phyloP scores from a whole-genome alignment of 1,140 invertebrate species.

The Platorchestia sp. region DNA sequence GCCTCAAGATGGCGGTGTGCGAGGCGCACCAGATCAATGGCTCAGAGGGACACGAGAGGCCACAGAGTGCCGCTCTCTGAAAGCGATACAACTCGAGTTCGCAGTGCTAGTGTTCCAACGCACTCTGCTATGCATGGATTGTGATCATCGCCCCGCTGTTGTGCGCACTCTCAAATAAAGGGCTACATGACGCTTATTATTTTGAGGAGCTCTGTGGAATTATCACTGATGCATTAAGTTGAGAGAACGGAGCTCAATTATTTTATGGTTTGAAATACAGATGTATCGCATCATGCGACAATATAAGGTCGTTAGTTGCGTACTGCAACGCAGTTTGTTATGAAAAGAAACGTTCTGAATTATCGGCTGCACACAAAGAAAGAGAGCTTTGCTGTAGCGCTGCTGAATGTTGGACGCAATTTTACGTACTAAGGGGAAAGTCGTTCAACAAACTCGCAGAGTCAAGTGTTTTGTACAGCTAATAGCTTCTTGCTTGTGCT shows the following conservation, averaged over 20 bases:
- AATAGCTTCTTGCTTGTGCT: too few species aligned
- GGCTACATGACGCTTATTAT: background rate
- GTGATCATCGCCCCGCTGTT: background rate
- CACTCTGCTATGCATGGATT: background rate
- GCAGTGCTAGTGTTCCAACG: background rate
- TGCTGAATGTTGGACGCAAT: too few species aligned
- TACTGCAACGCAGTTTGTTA: background rate
- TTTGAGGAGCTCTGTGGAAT: background rate
- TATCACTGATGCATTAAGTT: background rate
- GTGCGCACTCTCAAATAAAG: background rate
- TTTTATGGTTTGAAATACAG: background rate
- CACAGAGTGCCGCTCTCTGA: background rate
- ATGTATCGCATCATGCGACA: background rate
- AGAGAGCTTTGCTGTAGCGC: background rate
- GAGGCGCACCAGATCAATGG: conserved; percentile 18
- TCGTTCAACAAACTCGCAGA: too few species aligned
- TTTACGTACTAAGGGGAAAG: too few species aligned
- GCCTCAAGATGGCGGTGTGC: background rate
- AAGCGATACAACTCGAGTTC: too few species aligned
- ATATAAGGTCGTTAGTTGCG: background rate
- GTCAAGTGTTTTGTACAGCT: too few species aligned
- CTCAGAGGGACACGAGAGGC: background rate
- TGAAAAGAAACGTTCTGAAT: background rate
- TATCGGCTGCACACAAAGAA: background rate
- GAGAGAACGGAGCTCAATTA: background rate